These are phyloP conservation scores for Aegithalos caudatus DNA, from an alignment of 2,113 vertebrate genomes.

Conservation along the genomic window DNA sequence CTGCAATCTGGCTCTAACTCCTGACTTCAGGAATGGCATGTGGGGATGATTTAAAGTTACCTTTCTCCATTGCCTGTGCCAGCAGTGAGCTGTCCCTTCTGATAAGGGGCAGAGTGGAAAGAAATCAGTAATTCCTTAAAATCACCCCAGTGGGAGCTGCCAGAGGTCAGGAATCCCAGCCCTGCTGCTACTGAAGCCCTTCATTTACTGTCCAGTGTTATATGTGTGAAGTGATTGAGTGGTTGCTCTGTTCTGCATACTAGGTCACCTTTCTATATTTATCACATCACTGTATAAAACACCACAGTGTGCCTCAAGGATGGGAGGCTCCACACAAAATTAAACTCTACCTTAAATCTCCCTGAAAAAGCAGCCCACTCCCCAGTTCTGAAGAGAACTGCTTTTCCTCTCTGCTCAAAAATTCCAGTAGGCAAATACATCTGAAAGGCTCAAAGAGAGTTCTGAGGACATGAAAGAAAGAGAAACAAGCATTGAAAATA, in stretches of 20 bases:
- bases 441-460: neutral
- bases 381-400: neutral
- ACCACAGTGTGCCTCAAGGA: neutral
- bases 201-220: neutral
- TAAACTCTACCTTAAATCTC: neutral
- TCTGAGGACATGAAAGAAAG: fast-evolving
- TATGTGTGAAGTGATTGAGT: neutral
- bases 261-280: neutral
- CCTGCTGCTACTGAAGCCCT: neutral
- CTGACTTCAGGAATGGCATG: neutral
- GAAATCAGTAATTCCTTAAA: neutral
- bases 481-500: neutral
- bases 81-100: neutral
- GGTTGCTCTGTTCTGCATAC: neutral
- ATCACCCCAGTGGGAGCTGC: neutral
- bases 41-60: neutral
- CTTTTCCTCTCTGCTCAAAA: neutral
- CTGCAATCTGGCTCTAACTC: neutral
- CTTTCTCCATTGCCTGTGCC: neutral
- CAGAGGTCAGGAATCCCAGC: neutral
- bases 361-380: neutral
- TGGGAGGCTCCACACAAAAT: neutral
- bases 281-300: neutral
- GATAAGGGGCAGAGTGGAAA: neutral
- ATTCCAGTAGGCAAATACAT: neutral